These are phyloP conservation scores for Tapirus indicus DNA, from an alignment of 2,797 vertebrate species.

Conservation along the genomic window DNA sequence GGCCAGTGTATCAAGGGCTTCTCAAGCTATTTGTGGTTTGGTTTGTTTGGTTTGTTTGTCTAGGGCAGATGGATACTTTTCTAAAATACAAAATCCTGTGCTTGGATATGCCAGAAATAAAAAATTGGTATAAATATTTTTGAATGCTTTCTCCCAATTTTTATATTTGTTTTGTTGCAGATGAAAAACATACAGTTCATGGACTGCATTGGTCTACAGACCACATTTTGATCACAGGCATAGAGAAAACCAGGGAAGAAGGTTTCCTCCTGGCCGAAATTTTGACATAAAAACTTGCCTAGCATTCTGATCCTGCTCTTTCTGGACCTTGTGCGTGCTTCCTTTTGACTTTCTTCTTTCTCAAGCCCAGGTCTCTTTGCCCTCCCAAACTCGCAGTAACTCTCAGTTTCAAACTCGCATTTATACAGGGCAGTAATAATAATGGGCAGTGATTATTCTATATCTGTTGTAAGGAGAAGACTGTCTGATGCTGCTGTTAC, in stretches of 20 bases:
- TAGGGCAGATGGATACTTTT: neutral
- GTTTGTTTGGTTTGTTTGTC: neutral
- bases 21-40: neutral
- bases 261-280: neutral
- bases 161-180: neutral
- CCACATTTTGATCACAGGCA: neutral
- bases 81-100: constrained; percentile 37
- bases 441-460: neutral
- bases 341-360: neutral
- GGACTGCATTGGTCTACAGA: neutral
- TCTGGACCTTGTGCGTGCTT: neutral
- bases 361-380: neutral
- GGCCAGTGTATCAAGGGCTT: neutral
- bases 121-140: neutral
- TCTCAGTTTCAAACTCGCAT: neutral
- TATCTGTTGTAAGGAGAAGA: neutral
- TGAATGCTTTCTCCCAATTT: neutral
- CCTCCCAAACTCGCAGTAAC: neutral
- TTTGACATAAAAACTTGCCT: neutral
- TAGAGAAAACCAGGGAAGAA: neutral
- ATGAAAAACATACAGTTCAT: neutral
- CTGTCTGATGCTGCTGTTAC: neutral
- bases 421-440: neutral
- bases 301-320: neutral
- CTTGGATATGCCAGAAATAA: neutral